Evolutionary conservation across 2,888 invertebrate species (phyloP), one percentile per base, ranked within the genome.

Genomic region (Uloborus plumipes): DNA sequence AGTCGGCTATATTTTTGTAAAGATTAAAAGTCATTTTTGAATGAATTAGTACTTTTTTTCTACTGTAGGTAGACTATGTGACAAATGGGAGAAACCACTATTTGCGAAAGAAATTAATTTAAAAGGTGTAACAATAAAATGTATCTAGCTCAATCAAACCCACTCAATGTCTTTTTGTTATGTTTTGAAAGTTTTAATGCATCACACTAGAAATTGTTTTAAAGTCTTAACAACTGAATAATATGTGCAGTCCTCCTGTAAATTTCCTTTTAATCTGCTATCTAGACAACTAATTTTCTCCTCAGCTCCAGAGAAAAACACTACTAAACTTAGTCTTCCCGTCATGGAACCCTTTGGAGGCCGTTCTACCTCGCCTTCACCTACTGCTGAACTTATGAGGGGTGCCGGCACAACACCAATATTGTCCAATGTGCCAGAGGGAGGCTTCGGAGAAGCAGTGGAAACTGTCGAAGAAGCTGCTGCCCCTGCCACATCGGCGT

Each of bases 331-430:
- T 31, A 85, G 84, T 73, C 86, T 86, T 75, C 86, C 85, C 39
- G 86, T 84, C 73, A 49, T 85, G 79, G 86, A 86, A 84, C 84
- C 84, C 14, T 79, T 79, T 26, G 75, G 73, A 51, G 84, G 84
- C 65, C 78, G 85, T 22, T 86, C 87, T 50, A 78, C 86, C 51
- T 86, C 87, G 66, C 87, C 87, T 13, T 87, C 86, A 62, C 85
- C 86, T 49, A 86, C 85, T 39, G 77, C 86, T 51, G 86, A 86
- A 61, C 65, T 86, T 71, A 85, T 87, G 75, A 78, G 85, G 64
- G 87, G 87, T 53, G 86, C 85, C n/a, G 87, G 87, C 49, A 87
- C 87, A n/a, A 87, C 87, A 39, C 87, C 87, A 13, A 87, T 87
- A 61, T 78, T 87, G 49, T 84, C 86, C 59, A 78, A 84, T 77